Base-by-base conservation (phyloP, 2,888 invertebrate species). In the Caenorhabditis zanzibari region DNA sequence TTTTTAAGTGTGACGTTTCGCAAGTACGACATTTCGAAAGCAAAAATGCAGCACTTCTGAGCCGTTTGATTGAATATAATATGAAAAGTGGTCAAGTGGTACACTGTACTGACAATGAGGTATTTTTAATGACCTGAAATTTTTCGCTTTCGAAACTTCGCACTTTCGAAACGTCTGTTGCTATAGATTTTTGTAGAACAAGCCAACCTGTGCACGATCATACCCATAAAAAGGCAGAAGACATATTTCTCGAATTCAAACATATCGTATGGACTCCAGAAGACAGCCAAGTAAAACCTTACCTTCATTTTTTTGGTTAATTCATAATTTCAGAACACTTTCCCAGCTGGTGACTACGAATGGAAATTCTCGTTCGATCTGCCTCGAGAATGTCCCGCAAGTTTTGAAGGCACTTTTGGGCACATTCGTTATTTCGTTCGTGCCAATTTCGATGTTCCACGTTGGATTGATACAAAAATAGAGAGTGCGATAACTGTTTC, bases 361-460 rank as follows among this genome's bases (percentile, higher is more conserved):
- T 84, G 81, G 81, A 59, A 81, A 3, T 84, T 84, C 61, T 58
- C 64, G 1, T 84, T 81, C 38, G 77, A 82, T 19, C 38, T 84
- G 9, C 84, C 84, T 0, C 64, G 66, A 7, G 64, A 72, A 3
- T 76, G 66, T 35, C 71, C 73, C 12, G 59, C 84, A 6, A 76
- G 72, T 35, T 84, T 81, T 54, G 82, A 82, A 19, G 73, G 68
- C 16, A 28, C 54, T 1, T 74, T 49, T 16, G 82, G 82, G 1
- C 56, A 56, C 63, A 82, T 77, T 61, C 59, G 82, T 7, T 82
- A 82, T 68, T 59, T 14, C 1, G 73, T 82, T 16, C 14, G 28
- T 4, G 26, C 66, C 16, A n/a, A 73, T 22, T 22, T 82, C 24
- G 82, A 77, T 41, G 77, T 77, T 38, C 82, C 82, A 7, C 26